phyloP scores from a whole-genome alignment of 2,113 vertebrate species.

The Indri indri region DNA sequence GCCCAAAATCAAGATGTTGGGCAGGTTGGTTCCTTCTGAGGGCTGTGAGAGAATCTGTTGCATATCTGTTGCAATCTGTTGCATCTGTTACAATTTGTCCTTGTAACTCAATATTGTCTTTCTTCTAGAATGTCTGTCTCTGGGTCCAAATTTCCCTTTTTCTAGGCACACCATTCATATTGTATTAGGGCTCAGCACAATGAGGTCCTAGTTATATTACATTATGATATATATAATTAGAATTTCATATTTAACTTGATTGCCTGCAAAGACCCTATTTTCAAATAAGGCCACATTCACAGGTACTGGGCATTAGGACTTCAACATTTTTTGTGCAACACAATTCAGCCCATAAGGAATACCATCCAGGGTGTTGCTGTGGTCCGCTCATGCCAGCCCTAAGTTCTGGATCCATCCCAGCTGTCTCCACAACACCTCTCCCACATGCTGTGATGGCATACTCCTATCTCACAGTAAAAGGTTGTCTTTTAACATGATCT shows the following conservation, averaged over 20 bases:
- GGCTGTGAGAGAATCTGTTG: not conserved
- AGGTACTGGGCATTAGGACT: not conserved
- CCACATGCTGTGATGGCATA: not conserved
- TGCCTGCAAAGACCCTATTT: not conserved
- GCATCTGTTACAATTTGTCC: too few species aligned
- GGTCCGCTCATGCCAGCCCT: not conserved
- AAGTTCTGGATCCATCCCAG: not conserved
- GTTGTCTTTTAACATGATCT: not conserved
- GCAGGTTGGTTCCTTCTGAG: not conserved
- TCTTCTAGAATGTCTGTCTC: not conserved
- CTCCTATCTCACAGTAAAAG: not conserved
- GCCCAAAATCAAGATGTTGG: not conserved
- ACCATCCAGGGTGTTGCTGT: not conserved
- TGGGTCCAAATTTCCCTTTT: not conserved
- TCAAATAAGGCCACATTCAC: not conserved
- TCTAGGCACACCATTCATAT: not conserved
- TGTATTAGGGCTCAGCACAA: not conserved
- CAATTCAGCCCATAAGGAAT: not conserved
- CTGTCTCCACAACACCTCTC: not conserved
- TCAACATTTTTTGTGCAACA: not conserved
- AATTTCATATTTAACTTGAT: not conserved
- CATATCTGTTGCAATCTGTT: too few species aligned
- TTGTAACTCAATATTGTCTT: not conserved
- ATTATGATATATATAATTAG: not conserved
- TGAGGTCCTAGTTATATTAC: not conserved